A percentile compares a stretch with the other conserved stretches of the same genome.
phyloP scores from a whole-genome alignment of 92 coral and sea anemone genomes.

The Epizoanthus ramosus region DNA sequence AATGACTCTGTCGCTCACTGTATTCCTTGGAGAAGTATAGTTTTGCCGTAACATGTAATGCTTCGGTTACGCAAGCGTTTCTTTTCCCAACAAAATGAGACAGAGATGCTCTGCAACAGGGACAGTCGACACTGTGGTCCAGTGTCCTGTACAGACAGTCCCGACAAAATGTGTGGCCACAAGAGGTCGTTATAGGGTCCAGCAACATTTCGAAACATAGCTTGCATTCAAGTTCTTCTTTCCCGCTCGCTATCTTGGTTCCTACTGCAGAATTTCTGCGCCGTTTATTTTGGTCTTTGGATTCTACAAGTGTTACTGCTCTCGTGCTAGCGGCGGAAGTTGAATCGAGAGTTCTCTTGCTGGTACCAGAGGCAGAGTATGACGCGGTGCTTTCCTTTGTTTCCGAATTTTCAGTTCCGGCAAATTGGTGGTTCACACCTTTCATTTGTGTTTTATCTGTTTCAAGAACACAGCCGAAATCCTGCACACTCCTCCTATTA shows the following conservation, averaged over 20 bases:
- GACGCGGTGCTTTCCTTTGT: too few species aligned
- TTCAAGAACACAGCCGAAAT: neutral
- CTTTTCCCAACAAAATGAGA: constrained; percentile 43
- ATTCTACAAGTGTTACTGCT: too few species aligned
- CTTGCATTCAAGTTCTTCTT: constrained; percentile 79
- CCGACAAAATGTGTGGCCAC: constrained; percentile 83
- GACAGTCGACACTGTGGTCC: constrained; percentile 76
- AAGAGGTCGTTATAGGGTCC: constrained; percentile 73
- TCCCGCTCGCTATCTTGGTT: too few species aligned
- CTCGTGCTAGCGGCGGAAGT: too few species aligned
- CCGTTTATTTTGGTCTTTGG: too few species aligned
- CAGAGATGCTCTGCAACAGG: constrained; percentile 69
- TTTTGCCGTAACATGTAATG: constrained; percentile 47
- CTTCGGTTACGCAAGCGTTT: constrained; percentile 45
- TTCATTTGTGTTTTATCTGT: too few species aligned
- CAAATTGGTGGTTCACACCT: too few species aligned
- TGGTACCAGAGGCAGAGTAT: too few species aligned
- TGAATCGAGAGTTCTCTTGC: too few species aligned
- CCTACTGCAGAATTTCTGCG: too few species aligned
- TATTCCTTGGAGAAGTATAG: constrained; percentile 59
- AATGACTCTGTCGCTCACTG: constrained; percentile 34
- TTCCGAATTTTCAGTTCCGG: too few species aligned
- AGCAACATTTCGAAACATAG: constrained; percentile 63
- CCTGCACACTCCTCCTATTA: neutral
- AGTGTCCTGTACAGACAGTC: constrained; percentile 66